A percentile compares a stretch with the other conserved stretches of the same genome.
Conservation (phyloP, 2,797 vertebrate species). For the Alectoris magna region DNA sequence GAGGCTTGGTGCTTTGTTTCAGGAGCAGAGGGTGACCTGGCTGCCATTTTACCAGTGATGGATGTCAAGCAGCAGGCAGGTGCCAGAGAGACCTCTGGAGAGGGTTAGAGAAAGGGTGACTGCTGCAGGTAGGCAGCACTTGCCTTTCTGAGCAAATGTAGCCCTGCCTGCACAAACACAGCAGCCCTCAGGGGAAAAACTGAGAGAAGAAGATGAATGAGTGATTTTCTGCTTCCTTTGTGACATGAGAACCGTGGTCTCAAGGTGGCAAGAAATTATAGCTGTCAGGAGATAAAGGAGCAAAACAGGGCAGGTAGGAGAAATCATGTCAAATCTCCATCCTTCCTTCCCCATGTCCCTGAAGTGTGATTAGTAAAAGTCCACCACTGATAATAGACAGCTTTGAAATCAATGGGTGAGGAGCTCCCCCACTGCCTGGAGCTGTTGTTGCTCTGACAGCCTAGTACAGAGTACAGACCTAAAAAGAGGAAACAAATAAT, state of each 20-base stretch:
- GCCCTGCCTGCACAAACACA: neutral
- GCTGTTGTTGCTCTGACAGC: neutral
- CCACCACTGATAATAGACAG: neutral
- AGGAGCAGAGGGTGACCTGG: neutral
- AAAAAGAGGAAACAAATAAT: neutral
- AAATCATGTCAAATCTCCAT: neutral
- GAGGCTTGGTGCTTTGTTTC: neutral
- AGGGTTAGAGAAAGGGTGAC: neutral
- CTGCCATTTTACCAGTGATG: neutral
- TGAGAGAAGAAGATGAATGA: conserved; percentile 19
- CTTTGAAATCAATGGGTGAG: neutral
- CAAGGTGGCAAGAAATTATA: neutral
- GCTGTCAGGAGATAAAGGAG: neutral
- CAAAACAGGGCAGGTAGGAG: neutral
- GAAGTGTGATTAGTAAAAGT: neutral
- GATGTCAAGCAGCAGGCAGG: neutral
- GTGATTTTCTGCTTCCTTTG: conserved; percentile 7
- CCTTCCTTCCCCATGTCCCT: neutral
- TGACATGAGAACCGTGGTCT: neutral
- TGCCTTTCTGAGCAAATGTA: neutral
- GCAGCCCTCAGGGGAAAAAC: neutral
- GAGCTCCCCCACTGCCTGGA: neutral
- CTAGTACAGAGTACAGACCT: neutral
- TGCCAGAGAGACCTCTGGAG: neutral
- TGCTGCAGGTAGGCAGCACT: neutral